Evolutionary conservation across 2,797 vertebrate species (phyloP), one percentile per base, ranked within the genome.

Genomic region (Ptychadena robeensis): DNA sequence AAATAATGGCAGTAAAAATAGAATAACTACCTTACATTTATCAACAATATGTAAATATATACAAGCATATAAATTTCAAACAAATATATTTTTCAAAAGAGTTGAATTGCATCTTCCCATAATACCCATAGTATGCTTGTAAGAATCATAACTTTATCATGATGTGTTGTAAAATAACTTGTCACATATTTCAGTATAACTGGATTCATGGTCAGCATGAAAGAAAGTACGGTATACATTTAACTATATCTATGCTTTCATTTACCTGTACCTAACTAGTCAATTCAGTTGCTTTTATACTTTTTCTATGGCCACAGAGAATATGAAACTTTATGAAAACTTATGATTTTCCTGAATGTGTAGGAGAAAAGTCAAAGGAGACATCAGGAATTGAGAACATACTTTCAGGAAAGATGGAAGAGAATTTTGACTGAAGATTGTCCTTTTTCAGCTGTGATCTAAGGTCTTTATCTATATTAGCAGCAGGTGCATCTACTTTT

Each of bases 331-430:
- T 14, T 34, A 40, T 37, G 12, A 31, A 30, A 34, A 30, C 9
- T 69, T 82, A 82, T 30, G 73, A 80, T 31, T 69, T 73, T 14
- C 34, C 44, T 32, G 65, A 3, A 15, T 48, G 65, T 3, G 77
- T 71, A 3, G 77, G 71, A 30, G 71, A 53, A 0, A 85, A 53
- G 28, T 85, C 78, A 76, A 85, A 81, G 59, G 27, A 65, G 75
- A 81, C 57, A 65, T 80, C 78, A 5, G 78, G 78, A 44, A 85
- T 18, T 3, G 78, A 80, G n/a, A 80, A 85, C 7, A 28, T 84
- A 2, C 37, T 75, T 22, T 85, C 83, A 53, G 72, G 37, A 70
- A 85, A 71, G 0, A 80, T 9, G 64, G 57, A 75, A 18, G 72
- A 28, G 30, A 80, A 76, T 31, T 71, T 85, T 35, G 78, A 66